Conservation (phyloP, 2,797 vertebrate species). For the Silurus lanzhouensis region DNA sequence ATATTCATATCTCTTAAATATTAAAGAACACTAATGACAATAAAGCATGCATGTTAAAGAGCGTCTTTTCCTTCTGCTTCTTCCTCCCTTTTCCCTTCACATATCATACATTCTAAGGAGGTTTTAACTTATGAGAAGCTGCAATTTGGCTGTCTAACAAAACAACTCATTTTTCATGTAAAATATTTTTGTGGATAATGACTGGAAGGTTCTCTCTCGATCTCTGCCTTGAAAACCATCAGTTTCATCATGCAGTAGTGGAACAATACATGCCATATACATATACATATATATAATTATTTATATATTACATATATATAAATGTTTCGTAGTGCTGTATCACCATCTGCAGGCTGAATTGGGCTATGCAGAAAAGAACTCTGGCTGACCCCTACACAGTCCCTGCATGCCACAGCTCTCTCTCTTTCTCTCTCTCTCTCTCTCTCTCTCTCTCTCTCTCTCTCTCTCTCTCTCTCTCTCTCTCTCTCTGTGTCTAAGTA, state of each 20-base stretch:
- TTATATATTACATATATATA: too few relatives aligned
- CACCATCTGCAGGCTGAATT: conserved; percentile 76
- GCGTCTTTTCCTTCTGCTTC: conserved; percentile 58
- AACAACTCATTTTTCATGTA: conserved; percentile 20
- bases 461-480: conserved; percentile 61
- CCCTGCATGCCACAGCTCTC: conserved; percentile 78
- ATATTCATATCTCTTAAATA: conserved; percentile 82
- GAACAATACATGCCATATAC: neutral
- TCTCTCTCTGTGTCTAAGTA: conserved; percentile 65
- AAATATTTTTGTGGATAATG: conserved; percentile 39
- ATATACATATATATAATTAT: too few relatives aligned
- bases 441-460: conserved; percentile 75
- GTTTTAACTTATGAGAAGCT: conserved; percentile 67
- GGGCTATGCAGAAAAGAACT: conserved; percentile 74
- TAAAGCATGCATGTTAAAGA: conserved; percentile 74
- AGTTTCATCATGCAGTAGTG: conserved; percentile 3
- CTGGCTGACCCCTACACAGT: conserved; percentile 79
- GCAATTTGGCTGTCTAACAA: conserved; percentile 60
- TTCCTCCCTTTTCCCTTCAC: conserved; percentile 38
- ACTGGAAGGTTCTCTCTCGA: conserved; percentile 33
- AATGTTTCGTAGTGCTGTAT: conserved; percentile 69
- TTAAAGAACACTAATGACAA: conserved; percentile 76
- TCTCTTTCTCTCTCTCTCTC: conserved; percentile 74
- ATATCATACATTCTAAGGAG: conserved; percentile 48
- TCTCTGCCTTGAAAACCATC: conserved; percentile 25